Evolutionary conservation across 1,140 invertebrate genomes (phyloP), one percentile per base, ranked within the genome.

Genomic region (Bombus terrestris): DNA sequence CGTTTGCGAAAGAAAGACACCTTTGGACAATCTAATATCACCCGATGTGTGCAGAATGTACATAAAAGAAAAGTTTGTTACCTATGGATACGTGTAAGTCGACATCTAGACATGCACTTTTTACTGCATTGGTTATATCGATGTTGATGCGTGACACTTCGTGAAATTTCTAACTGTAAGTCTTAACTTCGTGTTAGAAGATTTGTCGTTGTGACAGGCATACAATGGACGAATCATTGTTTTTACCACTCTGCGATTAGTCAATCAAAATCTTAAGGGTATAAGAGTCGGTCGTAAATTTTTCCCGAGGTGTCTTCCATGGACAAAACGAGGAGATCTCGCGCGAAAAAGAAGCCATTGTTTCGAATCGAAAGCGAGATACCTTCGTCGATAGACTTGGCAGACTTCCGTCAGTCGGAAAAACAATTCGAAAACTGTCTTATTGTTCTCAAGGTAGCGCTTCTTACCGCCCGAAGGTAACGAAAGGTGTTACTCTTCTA

Each of bases 301-400:
- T 6, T 41, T 32, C 12, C 22, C 6, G 62, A 37, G 62, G 15
- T 3, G 10, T 37, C 3, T 22, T 18, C 5, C 4, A 13, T 3
- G 1, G 22, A 53, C 35, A 2, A 9, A 25, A 15, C 4, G 32
- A 12, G 28, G 12, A 25, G 25, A 9, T 53, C 18, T 53, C 0
- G 12, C 25, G 0, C 10, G 68, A n/a, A 2, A 43, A 35, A 73
- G 77, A 57, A 78, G 22, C 37, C 28, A 64, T 85, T 80, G 47
- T 80, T 73, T 80, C 76, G 83, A 85, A 64, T 85, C 32, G 83
- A 80, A 47, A 25, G n/a, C 39, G 68, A 73, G 78, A 73, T 80
- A 64, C 76, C 41, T 47, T 43, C 47, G 83, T 43, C 83, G 76
- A 84, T 79, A 47, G 66, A 84, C 74, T 78, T 13, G 73, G 37